A percentile compares a stretch with the other conserved stretches of the same genome.
These are phyloP conservation scores for Pseudorhiza aurosa DNA, from an alignment of 30 jellyfish, hydroid and myxozoan genomes.

Conservation along the genomic window DNA sequence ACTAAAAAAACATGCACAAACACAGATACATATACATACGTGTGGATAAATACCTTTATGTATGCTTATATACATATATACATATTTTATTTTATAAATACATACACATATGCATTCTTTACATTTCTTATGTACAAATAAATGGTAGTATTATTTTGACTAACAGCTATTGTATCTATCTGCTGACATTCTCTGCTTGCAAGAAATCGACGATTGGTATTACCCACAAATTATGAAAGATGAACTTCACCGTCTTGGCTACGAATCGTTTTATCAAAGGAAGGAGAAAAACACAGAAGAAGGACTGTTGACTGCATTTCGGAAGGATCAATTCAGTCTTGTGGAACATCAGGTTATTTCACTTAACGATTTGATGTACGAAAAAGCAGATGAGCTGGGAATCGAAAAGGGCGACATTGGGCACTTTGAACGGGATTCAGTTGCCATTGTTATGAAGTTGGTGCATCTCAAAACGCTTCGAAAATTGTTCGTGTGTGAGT, in stretches of 20 bases:
- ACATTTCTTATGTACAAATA: too few species aligned
- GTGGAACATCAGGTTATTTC: not conserved
- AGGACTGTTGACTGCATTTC: conserved; percentile 29
- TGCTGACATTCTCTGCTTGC: conserved; percentile 33
- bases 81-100: too few species aligned
- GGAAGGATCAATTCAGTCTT: not conserved
- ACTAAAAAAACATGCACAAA: too few species aligned
- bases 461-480: not conserved
- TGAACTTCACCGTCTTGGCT: conserved; percentile 13
- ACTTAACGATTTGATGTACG: conserved; percentile 14
- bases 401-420: not conserved
- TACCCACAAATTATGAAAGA: not conserved
- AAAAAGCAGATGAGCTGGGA: not conserved
- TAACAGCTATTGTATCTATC: not conserved
- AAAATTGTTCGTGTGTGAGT: not conserved
- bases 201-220: conserved; percentile 31
- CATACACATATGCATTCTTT: too few species aligned
- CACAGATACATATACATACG: too few species aligned
- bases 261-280: not conserved
- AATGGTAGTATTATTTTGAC: too few species aligned
- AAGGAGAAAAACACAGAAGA: conserved; percentile 20
- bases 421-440: conserved; percentile 14
- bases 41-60: too few species aligned
- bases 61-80: too few species aligned
- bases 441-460: not conserved